Evolutionary conservation across 2,113 vertebrate species (phyloP), one percentile per base, ranked within the genome.

Genomic region (Malaclemys terrapin): DNA sequence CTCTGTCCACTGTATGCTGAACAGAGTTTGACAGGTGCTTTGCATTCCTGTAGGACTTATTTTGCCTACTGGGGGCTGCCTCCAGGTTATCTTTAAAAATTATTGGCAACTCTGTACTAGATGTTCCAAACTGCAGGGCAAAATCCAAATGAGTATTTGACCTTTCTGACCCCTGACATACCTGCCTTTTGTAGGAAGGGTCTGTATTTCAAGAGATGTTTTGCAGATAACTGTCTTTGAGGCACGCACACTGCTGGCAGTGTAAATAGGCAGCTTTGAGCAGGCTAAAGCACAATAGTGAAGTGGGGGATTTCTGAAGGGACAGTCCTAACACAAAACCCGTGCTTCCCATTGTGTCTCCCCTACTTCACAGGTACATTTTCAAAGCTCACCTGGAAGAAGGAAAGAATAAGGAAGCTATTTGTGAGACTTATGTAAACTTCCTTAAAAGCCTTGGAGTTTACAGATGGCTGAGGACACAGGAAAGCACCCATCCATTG

Each of bases 201-300:
- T 22, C 27, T 98, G 93, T 97, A 97, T 94, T 95, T 95, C 96
- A 86, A 92, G 53, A 96, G 78, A 84, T 76, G 56, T 62, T 96
- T 88, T 78, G n/a, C 31, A 88, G 57, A 76, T 88, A n/a, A 79
- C 88, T 82, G 27, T 89, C 89, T 91, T 92, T 52, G 80, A 88
- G n/a, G 94, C 62, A 76, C 56, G 87, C 9, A 42, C 62, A 13
- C 47, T 56, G 42, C 13, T 1, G 19, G 31, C 38, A 38, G 14
- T 52, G 65, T 9, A 49, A 52, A 7, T 24, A 75, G 52, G 57
- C 81, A 89, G 82, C 82, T 95, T 92, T 24, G 8, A 95, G 31
- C 10, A 93, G 11, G 25, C 27, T 82, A 72, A 87, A 76, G 25
- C 88, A 81, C 56, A 93, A 59, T 89, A 75, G 7, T 2, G 1